These are phyloP conservation scores for Catostylus mosaicus DNA, from an alignment of 30 jellyfish, hydroid and myxozoan genomes.

Conservation along the genomic window DNA sequence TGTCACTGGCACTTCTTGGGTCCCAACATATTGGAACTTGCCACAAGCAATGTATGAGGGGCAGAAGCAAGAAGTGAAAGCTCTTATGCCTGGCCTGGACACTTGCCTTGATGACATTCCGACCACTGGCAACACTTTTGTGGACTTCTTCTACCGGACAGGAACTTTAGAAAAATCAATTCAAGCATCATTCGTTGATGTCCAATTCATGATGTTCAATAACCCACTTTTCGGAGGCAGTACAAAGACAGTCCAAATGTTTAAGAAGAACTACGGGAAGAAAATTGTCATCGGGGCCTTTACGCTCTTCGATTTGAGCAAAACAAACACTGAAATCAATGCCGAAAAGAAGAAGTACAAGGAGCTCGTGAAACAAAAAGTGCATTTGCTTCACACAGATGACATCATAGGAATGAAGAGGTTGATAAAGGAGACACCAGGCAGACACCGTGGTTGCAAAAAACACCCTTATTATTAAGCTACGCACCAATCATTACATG, in stretches of 20 bases:
- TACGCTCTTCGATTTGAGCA: slow-evolving; percentile 38
- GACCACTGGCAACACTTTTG: slow-evolving; percentile 8
- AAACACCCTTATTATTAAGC: too few species aligned
- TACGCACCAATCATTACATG: too few species aligned
- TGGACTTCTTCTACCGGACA: slow-evolving; percentile 29
- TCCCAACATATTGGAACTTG: slow-evolving; percentile 13
- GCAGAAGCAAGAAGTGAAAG: not conserved
- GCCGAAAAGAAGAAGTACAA: not conserved
- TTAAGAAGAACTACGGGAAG: slow-evolving; percentile 38
- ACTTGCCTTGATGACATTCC: slow-evolving; percentile 39
- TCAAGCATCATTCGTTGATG: slow-evolving; percentile 39
- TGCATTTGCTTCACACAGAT: slow-evolving; percentile 8
- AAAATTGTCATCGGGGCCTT: slow-evolving; percentile 35
- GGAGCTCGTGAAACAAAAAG: not conserved
- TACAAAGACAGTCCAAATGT: slow-evolving; percentile 16
- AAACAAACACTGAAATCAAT: not conserved
- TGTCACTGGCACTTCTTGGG: slow-evolving; percentile 49
- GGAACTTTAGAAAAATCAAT: slow-evolving; percentile 52
- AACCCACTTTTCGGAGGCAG: slow-evolving; percentile 24
- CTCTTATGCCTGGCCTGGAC: slow-evolving; percentile 11
- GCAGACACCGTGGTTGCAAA: not conserved
- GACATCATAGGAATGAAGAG: not conserved
- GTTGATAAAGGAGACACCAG: not conserved
- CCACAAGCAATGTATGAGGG: slow-evolving; percentile 3
- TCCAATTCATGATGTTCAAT: slow-evolving; percentile 24